Evolutionary conservation across 2,113 vertebrate genomes (phyloP), one percentile per base, ranked within the genome.

Genomic region (Corythornis vintsioides): DNA sequence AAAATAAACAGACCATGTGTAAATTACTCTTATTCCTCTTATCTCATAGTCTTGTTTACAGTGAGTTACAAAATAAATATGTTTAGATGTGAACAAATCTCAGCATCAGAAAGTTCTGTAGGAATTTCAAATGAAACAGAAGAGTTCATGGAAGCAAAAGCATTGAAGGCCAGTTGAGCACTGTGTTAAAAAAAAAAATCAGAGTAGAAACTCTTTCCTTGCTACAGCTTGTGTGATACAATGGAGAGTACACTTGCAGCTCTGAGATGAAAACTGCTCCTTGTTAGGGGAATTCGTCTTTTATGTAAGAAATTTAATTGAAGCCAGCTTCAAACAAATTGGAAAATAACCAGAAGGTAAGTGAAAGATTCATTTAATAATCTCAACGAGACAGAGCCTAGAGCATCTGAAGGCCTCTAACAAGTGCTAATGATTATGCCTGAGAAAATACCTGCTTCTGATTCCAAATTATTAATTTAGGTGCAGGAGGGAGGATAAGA

Each of bases 301-400:
- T 90, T 87, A 76, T 95, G 86, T 70, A 95, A 91, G 86, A 94
- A 66, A 83, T 50, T 83, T 97, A 96, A 95, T 97, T 90, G 78
- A 70, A 66, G 55, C 35, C 48, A 92, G 69, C 93, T 94, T 96
- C 84, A 96, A 97, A 76, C 56, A 90, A 97, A 94, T 72, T 94
- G 92, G 72, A 95, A 94, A 93, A 95, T 93, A 95, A 90, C 77
- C 83, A 78, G 80, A 94, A 88, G 90, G 42, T 63, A 96, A 91
- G 53, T 78, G 91, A 95, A 94, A 96, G 31, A 94, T 80, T 53
- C 70, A 55, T 96, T 96, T 96, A 88, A 60, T 96, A 97, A 95
- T 81, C 86, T 94, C 77, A 90, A 70, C 2, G 69, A 97, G 87
- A 93, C 31, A 76, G 29, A 85, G 75, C 95, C 79, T 78, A 92